Conservation (phyloP, 2,888 invertebrate genomes). For the Cantharis rufa region DNA sequence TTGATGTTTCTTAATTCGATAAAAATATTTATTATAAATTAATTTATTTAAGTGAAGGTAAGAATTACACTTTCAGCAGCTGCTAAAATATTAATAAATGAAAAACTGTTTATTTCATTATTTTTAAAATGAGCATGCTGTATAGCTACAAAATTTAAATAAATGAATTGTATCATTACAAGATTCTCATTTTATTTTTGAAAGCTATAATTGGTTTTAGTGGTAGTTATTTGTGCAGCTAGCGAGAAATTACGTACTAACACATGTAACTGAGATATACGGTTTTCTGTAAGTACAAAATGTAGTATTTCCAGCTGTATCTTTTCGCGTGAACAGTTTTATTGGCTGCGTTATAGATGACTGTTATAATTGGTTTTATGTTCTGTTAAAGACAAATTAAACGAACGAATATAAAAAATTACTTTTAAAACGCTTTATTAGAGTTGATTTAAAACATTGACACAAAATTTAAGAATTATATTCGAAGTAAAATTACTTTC, state of each 20-base stretch:
- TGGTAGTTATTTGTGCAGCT: constrained; percentile 42
- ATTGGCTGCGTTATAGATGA: constrained; percentile 49
- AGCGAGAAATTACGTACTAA: constrained; percentile 47
- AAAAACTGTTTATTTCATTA: not conserved
- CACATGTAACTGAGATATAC: constrained; percentile 48
- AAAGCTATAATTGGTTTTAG: constrained; percentile 40
- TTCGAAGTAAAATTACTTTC: not conserved
- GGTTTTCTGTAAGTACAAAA: constrained; percentile 48
- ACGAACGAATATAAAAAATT: constrained; percentile 16
- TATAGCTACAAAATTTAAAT: not conserved
- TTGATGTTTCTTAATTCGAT: too few relatives aligned
- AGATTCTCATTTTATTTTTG: constrained; percentile 32
- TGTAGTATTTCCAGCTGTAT: constrained; percentile 50
- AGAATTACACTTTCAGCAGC: not conserved
- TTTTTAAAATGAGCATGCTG: not conserved
- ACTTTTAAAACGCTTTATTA: constrained; percentile 2
- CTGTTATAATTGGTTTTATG: constrained; percentile 48
- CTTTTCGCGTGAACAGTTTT: constrained; percentile 48
- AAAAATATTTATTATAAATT: too few relatives aligned
- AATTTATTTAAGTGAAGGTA: too few relatives aligned
- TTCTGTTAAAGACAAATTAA: constrained; percentile 36
- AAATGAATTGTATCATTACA: not conserved
- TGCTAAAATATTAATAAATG: not conserved
- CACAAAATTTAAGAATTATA: not conserved
- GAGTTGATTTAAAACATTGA: not conserved